A percentile compares a stretch with the other conserved stretches of the same genome.
Conservation (phyloP, 2,888 invertebrate species). For the Cryptus viduatorius region DNA sequence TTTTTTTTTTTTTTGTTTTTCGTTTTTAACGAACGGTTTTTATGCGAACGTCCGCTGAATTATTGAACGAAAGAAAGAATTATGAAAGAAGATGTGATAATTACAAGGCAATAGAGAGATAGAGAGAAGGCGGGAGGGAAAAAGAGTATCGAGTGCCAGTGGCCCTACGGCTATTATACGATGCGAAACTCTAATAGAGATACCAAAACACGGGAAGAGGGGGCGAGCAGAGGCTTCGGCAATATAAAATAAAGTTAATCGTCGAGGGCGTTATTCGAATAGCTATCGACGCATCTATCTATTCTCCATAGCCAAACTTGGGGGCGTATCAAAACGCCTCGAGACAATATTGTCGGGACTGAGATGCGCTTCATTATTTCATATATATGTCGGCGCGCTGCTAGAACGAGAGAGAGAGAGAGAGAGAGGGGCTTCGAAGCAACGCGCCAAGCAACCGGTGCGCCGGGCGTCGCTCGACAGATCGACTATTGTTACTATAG, state of each 20-base stretch:
- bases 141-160: slow-evolving; percentile 52
- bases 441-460: not conserved
- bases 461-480: too few species aligned
- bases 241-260: slow-evolving; percentile 69
- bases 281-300: slow-evolving; percentile 67
- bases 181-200: slow-evolving; percentile 72
- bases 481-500: too few species aligned
- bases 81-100: slow-evolving; percentile 68
- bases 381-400: not conserved
- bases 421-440: slow-evolving; percentile 4
- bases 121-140: not conserved
- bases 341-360: slow-evolving; percentile 57
- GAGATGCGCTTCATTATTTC: slow-evolving; percentile 22
- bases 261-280: slow-evolving; percentile 63
- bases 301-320: slow-evolving; percentile 66
- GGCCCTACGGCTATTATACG: slow-evolving; percentile 69
- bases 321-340: slow-evolving; percentile 66
- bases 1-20: not conserved
- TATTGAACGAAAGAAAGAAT: slow-evolving; percentile 62
- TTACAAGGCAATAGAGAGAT: slow-evolving; percentile 57
- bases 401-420: slow-evolving; percentile 3
- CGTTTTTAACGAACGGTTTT: too few species aligned
- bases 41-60: slow-evolving; percentile 41
- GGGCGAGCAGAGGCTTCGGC: not conserved
- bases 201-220: slow-evolving; percentile 64